A percentile compares a stretch with the other conserved stretches of the same genome.
Evolutionary conservation across 2,113 vertebrate species (phyloP).

Genomic region (Bufo gargarizans): DNA sequence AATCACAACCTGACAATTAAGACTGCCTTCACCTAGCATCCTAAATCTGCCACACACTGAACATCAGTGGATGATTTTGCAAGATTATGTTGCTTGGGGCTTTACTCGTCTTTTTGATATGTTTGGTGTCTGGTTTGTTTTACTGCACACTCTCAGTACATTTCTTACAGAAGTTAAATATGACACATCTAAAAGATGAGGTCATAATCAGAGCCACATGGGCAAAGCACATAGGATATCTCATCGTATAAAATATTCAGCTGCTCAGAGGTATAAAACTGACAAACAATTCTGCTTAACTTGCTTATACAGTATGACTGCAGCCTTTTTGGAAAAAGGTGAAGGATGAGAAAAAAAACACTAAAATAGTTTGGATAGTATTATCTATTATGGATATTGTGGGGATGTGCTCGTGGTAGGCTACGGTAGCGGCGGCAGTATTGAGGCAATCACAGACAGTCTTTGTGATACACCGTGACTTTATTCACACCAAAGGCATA

Average conservation of each 20-base stretch:
- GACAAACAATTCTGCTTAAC: conserved; percentile 2
- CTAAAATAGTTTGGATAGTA: neutral
- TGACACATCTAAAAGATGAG: conserved; percentile 28
- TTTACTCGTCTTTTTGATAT: conserved; percentile 7
- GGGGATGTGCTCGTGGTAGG: no score
- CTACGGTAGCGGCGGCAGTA: no score
- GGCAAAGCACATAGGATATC: conserved; percentile 26
- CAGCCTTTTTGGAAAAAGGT: neutral
- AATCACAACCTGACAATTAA: neutral
- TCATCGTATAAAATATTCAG: conserved; percentile 32
- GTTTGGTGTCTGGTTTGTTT: conserved; percentile 9
- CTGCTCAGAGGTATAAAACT: conserved; percentile 16
- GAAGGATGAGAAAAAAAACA: neutral
- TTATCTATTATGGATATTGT: neutral
- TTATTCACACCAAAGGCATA: no score
- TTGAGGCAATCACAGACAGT: no score
- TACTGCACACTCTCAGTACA: neutral
- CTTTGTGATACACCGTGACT: no score
- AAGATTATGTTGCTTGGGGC: conserved; percentile 22
- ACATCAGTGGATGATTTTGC: neutral
- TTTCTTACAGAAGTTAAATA: conserved; percentile 31
- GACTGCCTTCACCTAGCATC: neutral
- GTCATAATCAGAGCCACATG: conserved; percentile 30
- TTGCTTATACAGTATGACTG: neutral
- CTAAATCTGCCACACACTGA: neutral